Evolutionary conservation across 1,140 invertebrate genomes (phyloP).

Genomic region (Bicyclus anynana): DNA sequence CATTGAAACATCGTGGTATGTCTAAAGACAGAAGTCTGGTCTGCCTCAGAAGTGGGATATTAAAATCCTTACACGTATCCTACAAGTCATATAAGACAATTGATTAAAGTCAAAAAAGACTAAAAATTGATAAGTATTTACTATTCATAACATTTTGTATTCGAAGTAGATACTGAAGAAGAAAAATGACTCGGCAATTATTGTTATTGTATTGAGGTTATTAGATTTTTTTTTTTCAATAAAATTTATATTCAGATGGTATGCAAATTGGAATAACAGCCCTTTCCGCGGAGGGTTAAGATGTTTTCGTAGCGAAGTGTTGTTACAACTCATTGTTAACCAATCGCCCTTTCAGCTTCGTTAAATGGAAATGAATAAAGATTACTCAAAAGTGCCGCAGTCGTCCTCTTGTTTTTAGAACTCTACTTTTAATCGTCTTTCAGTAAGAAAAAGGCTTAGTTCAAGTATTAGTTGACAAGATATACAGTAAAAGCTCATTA

Average conservation of each 20-base stretch:
- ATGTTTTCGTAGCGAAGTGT: constrained; percentile 65
- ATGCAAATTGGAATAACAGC: constrained; percentile 54
- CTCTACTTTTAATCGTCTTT: too few relatives aligned
- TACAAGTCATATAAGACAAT: too few relatives aligned
- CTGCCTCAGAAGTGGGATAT: too few relatives aligned
- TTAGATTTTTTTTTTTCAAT: constrained; percentile 2
- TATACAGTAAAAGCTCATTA: too few relatives aligned
- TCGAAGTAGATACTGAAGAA: background rate
- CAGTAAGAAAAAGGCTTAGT: too few relatives aligned
- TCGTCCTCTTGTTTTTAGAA: background rate
- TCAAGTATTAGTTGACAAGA: too few relatives aligned
- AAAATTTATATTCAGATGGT: constrained; percentile 50
- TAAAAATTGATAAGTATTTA: too few relatives aligned
- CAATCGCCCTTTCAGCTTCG: constrained; percentile 48
- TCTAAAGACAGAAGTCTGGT: too few relatives aligned
- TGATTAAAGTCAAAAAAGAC: too few relatives aligned
- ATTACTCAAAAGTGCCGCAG: constrained; percentile 24
- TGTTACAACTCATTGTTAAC: constrained; percentile 41
- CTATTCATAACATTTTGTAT: background rate
- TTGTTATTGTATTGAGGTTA: background rate
- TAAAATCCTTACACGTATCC: background rate
- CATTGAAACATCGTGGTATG: too few relatives aligned
- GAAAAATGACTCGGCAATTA: background rate
- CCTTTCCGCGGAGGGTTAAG: constrained; percentile 56
- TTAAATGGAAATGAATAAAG: constrained; percentile 66